phyloP scores from a whole-genome alignment of 30 jellyfish, hydroid and myxozoan genomes.

The Catostylus mosaicus region DNA sequence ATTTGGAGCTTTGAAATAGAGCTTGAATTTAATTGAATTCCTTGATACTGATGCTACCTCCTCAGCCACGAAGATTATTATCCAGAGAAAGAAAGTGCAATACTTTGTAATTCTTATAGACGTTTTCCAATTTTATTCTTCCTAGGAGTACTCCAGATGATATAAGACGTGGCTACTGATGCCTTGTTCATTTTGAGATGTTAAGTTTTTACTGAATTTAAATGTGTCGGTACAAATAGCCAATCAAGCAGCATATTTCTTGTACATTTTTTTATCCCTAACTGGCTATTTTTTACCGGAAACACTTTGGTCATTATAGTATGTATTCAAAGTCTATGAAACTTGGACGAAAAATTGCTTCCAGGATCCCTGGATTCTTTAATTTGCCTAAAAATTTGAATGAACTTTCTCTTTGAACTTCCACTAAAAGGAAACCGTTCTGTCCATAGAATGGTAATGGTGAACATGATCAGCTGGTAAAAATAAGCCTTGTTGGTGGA shows the following conservation, averaged over 20 bases:
- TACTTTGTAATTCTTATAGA: neutral
- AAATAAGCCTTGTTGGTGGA: slow-evolving; percentile 53
- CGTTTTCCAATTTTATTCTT: neutral
- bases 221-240: no score
- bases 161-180: no score
- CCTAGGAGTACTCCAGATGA: no score
- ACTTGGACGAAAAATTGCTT: neutral
- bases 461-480: slow-evolving; percentile 45
- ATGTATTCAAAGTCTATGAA: no score
- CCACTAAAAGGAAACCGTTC: neutral
- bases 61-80: neutral
- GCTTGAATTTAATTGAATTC: neutral
- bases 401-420: neutral
- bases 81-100: neutral
- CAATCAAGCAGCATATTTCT: no score
- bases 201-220: no score
- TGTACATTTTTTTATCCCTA: neutral
- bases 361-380: neutral
- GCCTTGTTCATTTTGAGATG: no score
- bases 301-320: no score
- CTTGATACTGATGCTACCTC: neutral
- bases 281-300: neutral
- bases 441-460: slow-evolving; percentile 13
- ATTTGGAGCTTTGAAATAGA: neutral
- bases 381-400: neutral